These are phyloP conservation scores for Ennomos erosarius DNA, from an alignment of 2,888 invertebrate genomes.

Conservation along the genomic window DNA sequence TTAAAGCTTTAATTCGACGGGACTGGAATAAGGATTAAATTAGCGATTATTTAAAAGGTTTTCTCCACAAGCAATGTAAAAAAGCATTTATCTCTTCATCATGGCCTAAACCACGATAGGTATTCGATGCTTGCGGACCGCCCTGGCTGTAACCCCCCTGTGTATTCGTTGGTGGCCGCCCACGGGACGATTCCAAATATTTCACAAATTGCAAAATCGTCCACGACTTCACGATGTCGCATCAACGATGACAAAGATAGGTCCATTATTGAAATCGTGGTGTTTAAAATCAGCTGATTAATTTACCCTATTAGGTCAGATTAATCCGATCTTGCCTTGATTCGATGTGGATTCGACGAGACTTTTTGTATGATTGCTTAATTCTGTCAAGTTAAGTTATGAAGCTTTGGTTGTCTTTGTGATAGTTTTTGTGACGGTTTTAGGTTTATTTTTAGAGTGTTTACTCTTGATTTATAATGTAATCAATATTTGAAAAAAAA, in stretches of 20 bases:
- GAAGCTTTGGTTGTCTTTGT: too few species aligned
- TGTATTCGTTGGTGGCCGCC: slow-evolving; percentile 74
- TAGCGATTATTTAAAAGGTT: not conserved
- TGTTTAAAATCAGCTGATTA: slow-evolving; percentile 35
- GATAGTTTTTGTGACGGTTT: not conserved
- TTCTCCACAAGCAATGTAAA: slow-evolving; percentile 21
- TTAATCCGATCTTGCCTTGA: slow-evolving; percentile 9
- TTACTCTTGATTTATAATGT: too few species aligned
- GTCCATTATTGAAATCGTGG: slow-evolving; percentile 34
- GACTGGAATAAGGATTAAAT: too few species aligned
- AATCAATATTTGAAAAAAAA: too few species aligned
- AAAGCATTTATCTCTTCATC: slow-evolving; percentile 32
- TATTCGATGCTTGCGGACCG: slow-evolving; percentile 46
- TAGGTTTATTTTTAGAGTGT: not conserved
- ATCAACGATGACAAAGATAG: slow-evolving; percentile 36
- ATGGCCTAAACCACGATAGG: slow-evolving; percentile 34
- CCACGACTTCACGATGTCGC: slow-evolving; percentile 61
- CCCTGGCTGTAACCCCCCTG: slow-evolving; percentile 44
- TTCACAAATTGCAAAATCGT: slow-evolving; percentile 78
- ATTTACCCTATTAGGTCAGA: slow-evolving; percentile 22
- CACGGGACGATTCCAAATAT: slow-evolving; percentile 76
- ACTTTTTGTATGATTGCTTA: slow-evolving; percentile 15
- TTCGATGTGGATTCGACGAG: slow-evolving; percentile 4
- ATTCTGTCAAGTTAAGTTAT: slow-evolving; percentile 4
- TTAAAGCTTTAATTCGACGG: too few species aligned